Evolutionary conservation across 2,888 invertebrate species (phyloP).

Genomic region (Seladonia tumulorum): DNA sequence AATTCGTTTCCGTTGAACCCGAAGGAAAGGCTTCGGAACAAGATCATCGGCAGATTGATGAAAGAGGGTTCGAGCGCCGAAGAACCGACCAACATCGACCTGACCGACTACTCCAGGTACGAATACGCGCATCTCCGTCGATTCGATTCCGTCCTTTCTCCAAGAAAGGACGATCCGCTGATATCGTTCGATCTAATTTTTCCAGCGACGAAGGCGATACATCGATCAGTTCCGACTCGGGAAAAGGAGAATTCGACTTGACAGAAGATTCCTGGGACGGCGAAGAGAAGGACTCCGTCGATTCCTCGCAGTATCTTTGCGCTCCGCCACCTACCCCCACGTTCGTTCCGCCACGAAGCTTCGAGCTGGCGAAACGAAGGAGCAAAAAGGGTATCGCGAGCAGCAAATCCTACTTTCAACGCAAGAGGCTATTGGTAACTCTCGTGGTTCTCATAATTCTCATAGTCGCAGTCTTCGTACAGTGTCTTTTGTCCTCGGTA

Average conservation of each 20-base stretch:
- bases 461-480: background rate
- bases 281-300: constrained; percentile 27
- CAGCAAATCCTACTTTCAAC: constrained; percentile 67
- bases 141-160: background rate
- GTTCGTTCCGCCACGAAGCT: constrained; percentile 79
- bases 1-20: background rate
- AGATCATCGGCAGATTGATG: constrained; percentile 91
- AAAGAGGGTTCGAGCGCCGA: constrained; percentile 95
- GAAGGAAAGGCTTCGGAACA: constrained; percentile 90
- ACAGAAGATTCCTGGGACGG: constrained; percentile 34
- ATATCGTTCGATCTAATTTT: background rate
- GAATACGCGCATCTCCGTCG: background rate
- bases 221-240: constrained; percentile 90
- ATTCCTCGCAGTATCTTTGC: constrained; percentile 80
- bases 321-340: constrained; percentile 91
- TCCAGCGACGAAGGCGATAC: constrained; percentile 92
- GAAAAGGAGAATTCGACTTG: constrained; percentile 82
- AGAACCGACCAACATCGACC: constrained; percentile 93
- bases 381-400: constrained; percentile 62
- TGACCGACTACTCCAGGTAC: constrained; percentile 96
- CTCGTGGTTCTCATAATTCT: background rate
- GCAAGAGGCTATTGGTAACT: constrained; percentile 68
- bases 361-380: constrained; percentile 58
- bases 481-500: background rate
- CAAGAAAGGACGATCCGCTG: background rate